Conservation (phyloP, 2,113 vertebrate genomes). For the Malurus cyaneus region DNA sequence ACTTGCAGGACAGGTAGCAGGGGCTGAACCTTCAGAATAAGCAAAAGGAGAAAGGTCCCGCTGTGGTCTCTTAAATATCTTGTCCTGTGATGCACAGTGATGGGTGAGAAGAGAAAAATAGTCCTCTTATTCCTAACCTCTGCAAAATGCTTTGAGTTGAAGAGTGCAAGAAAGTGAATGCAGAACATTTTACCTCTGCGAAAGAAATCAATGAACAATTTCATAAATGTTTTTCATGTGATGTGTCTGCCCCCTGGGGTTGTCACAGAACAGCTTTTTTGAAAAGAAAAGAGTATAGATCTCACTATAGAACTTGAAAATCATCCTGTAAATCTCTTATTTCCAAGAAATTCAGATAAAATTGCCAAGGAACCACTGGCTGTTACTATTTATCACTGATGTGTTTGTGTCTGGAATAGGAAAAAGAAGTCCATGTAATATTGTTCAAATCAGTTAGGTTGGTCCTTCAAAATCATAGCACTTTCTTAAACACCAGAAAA, state of each 20-base stretch:
- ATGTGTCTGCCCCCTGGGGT: background rate
- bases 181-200: background rate
- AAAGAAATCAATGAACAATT: conserved; percentile 16
- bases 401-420: background rate
- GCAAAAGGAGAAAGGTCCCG: background rate
- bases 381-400: background rate
- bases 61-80: background rate
- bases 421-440: background rate
- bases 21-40: background rate
- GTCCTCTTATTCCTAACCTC: background rate
- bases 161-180: background rate
- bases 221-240: background rate
- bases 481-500: background rate
- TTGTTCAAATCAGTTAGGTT: background rate
- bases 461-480: background rate
- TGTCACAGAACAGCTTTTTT: background rate
- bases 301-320: background rate
- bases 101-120: background rate
- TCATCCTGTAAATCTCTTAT: background rate
- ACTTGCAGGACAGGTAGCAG: background rate
- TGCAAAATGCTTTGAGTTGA: background rate
- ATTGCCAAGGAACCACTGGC: background rate
- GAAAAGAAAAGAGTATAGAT: background rate
- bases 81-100: background rate
- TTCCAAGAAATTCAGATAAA: background rate